Percentiles rank a stretch among this genome's conserved stretches.
phyloP scores from a whole-genome alignment of 2,888 invertebrate genomes.

The Mesorhabditis spiculigera region DNA sequence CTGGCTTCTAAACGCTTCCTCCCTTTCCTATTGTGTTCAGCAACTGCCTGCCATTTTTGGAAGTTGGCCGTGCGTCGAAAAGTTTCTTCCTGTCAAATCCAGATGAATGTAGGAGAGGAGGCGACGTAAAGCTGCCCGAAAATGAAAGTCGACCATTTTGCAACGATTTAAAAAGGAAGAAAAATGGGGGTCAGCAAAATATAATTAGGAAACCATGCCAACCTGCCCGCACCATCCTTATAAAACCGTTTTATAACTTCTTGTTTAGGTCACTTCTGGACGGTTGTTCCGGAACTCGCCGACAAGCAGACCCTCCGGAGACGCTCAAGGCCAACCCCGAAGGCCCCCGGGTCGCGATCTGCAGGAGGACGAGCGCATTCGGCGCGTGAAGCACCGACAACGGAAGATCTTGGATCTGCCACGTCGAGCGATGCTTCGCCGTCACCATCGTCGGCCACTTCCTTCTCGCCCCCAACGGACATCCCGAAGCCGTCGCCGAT shows the following conservation, averaged over 20 bases:
- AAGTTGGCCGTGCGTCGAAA: not conserved
- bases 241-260: conserved; percentile 1
- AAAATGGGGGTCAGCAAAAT: no score
- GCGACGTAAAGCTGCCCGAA: no score
- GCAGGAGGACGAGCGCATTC: not conserved
- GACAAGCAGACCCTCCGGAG: conserved; percentile 50
- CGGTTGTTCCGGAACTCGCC: conserved; percentile 52
- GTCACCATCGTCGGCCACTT: conserved; percentile 24
- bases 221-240: conserved; percentile 4
- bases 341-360: not conserved
- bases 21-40: not conserved
- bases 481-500: conserved; percentile 31
- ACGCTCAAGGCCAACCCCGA: conserved; percentile 11
- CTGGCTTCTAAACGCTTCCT: no score
- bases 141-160: no score
- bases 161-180: no score
- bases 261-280: conserved; percentile 55
- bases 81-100: no score
- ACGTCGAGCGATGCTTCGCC: conserved; percentile 30
- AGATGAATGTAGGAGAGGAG: no score
- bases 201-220: not conserved
- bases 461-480: conserved; percentile 28
- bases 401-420: conserved; percentile 26
- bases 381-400: conserved; percentile 13
- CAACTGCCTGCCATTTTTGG: not conserved